Percentiles rank a stretch among this genome's conserved stretches.
Evolutionary conservation across 2,113 vertebrate species (phyloP).

Genomic region (Leptodactylus fuscus): DNA sequence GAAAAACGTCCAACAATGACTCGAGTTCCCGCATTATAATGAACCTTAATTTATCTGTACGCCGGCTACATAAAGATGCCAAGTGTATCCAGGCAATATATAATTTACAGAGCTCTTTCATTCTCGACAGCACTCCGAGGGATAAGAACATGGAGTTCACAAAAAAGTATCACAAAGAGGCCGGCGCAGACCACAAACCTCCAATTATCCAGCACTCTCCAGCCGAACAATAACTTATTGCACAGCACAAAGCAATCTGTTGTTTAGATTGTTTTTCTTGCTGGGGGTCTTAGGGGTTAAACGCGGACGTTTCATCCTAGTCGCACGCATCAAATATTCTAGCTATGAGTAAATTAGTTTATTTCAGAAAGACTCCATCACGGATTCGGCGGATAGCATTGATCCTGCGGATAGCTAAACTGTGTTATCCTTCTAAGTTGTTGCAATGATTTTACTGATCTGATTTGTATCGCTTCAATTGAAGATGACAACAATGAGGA

Average conservation of each 20-base stretch:
- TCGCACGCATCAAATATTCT: neutral
- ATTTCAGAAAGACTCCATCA: conserved; percentile 14
- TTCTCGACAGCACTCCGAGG: conserved; percentile 5
- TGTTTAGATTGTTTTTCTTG: conserved; percentile 25
- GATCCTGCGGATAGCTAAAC: neutral
- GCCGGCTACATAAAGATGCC: neutral
- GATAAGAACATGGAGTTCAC: conserved; percentile 10
- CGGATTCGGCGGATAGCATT: neutral
- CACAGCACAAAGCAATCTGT: conserved; percentile 7
- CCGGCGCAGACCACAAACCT: neutral
- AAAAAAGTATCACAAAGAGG: conserved; percentile 3
- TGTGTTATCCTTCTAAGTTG: neutral
- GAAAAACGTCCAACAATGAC: neutral
- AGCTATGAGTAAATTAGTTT: conserved; percentile 5
- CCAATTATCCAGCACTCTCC: conserved; percentile 16
- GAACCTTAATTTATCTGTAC: neutral
- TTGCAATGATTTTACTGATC: neutral
- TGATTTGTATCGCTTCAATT: neutral
- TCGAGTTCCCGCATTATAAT: neutral
- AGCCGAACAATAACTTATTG: neutral
- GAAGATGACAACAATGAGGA: neutral
- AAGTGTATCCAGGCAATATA: neutral
- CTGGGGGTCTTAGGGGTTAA: conserved; percentile 10
- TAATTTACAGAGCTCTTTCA: conserved; percentile 30
- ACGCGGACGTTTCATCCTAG: neutral